Evolutionary conservation across 2,888 invertebrate genomes (phyloP).

Genomic region (Coenonympha glycerion): DNA sequence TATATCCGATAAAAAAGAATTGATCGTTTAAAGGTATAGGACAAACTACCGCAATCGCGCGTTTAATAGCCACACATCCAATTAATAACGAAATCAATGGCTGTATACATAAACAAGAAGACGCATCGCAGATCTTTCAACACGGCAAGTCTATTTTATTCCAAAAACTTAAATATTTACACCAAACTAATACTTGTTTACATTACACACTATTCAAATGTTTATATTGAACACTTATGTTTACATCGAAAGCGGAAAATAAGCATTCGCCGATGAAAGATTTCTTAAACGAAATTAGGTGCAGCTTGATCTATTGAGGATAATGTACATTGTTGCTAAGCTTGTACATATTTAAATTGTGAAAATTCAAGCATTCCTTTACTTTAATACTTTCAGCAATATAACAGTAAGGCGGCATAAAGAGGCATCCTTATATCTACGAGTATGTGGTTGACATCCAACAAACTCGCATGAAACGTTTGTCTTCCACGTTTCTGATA

Average conservation of each 20-base stretch:
- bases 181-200: constrained; percentile 27
- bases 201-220: too few relatives aligned
- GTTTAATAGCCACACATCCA: background rate
- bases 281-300: constrained; percentile 21
- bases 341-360: too few relatives aligned
- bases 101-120: background rate
- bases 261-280: constrained; percentile 31
- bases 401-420: too few relatives aligned
- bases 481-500: too few relatives aligned
- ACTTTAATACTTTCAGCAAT: too few relatives aligned
- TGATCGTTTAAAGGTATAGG: too few relatives aligned
- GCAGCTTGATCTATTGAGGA: constrained; percentile 1
- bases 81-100: background rate
- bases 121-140: constrained; percentile 26
- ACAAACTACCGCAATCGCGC: background rate
- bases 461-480: too few relatives aligned
- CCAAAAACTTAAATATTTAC: constrained; percentile 18
- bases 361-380: too few relatives aligned
- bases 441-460: too few relatives aligned
- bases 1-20: too few relatives aligned
- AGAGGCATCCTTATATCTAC: too few relatives aligned
- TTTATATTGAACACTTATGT: background rate
- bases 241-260: constrained; percentile 20
- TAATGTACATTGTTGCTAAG: too few relatives aligned
- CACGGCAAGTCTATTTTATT: constrained; percentile 26